Percentiles rank a stretch among this genome's conserved stretches.
Conservation (phyloP, 2,797 vertebrate genomes). For the Eidolon dupreanum region DNA sequence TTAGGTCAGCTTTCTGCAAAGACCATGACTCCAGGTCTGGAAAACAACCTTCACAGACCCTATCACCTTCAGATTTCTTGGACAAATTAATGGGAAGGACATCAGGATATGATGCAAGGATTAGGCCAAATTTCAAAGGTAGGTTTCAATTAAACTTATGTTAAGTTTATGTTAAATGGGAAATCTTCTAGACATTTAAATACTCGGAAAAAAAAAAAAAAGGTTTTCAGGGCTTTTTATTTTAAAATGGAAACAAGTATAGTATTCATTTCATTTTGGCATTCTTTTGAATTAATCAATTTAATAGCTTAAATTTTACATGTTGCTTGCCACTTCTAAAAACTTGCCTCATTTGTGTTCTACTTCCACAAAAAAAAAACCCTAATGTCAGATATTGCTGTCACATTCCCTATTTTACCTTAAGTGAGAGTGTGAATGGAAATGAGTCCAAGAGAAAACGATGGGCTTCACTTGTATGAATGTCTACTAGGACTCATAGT, state of each 20-base stretch:
- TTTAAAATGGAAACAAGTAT: not conserved
- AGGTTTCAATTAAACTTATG: slow-evolving; percentile 80
- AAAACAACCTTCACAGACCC: slow-evolving; percentile 91
- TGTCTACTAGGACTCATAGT: not conserved
- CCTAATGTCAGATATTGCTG: not conserved
- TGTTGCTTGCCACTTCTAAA: slow-evolving; percentile 5
- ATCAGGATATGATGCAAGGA: slow-evolving; percentile 98
- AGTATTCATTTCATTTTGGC: not conserved
- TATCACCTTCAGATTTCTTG: slow-evolving; percentile 99
- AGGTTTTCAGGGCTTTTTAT: slow-evolving; percentile 21
- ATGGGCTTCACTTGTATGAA: slow-evolving; percentile 27
- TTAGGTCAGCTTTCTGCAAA: slow-evolving; percentile 94
- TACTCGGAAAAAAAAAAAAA: not conserved
- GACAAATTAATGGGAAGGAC: slow-evolving; percentile 99
- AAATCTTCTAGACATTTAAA: slow-evolving; percentile 15
- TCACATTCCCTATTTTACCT: not conserved
- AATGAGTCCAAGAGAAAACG: slow-evolving; percentile 35
- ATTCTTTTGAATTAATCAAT: not conserved
- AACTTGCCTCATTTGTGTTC: slow-evolving; percentile 28
- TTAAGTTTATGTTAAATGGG: not conserved
- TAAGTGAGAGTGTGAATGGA: not conserved
- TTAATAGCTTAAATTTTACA: slow-evolving; percentile 29
- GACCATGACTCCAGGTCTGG: slow-evolving; percentile 95
- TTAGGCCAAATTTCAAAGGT: slow-evolving; percentile 99
- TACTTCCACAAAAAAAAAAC: slow-evolving; percentile 13